A percentile compares a stretch with the other conserved stretches of the same genome.
These are phyloP conservation scores for Amniataba percoides DNA, from an alignment of 2,797 vertebrate genomes.

Conservation along the genomic window DNA sequence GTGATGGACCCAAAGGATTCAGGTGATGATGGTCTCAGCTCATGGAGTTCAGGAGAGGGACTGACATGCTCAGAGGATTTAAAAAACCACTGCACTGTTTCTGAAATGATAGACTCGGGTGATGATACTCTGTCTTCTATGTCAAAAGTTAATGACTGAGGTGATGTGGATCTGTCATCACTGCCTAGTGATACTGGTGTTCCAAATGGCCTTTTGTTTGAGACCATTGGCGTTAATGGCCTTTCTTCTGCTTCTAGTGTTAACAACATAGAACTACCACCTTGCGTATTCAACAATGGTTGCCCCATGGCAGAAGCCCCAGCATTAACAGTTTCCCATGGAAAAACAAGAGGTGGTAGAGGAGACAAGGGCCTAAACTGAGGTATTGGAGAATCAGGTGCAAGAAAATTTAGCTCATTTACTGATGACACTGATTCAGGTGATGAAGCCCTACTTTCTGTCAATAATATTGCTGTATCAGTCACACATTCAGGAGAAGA, in stretches of 20 bases:
- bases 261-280: slow-evolving; percentile 12
- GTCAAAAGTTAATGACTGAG: slow-evolving; percentile 66
- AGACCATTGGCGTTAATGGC: slow-evolving; percentile 76
- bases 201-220: slow-evolving; percentile 78
- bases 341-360: slow-evolving; percentile 64
- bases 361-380: slow-evolving; percentile 78
- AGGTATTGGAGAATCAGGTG: slow-evolving; percentile 70
- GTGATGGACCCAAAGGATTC: slow-evolving; percentile 42
- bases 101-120: slow-evolving; percentile 60
- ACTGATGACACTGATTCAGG: slow-evolving; percentile 70
- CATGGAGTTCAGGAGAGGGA: slow-evolving; percentile 42
- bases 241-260: slow-evolving; percentile 64
- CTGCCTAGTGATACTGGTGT: slow-evolving; percentile 72
- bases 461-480: slow-evolving; percentile 38
- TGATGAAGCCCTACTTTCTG: slow-evolving; percentile 71
- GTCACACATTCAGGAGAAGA: slow-evolving; percentile 58
- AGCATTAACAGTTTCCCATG: slow-evolving; percentile 57
- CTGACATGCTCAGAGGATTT: slow-evolving; percentile 35
- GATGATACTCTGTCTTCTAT: slow-evolving; percentile 69
- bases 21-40: slow-evolving; percentile 55
- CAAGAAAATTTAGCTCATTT: slow-evolving; percentile 68
- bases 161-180: slow-evolving; percentile 61
- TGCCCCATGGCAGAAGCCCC: slow-evolving; percentile 11
- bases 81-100: slow-evolving; percentile 47
- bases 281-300: slow-evolving; percentile 22